Conservation (phyloP, 2,113 vertebrate genomes). For the Leptocoma aspasia region DNA sequence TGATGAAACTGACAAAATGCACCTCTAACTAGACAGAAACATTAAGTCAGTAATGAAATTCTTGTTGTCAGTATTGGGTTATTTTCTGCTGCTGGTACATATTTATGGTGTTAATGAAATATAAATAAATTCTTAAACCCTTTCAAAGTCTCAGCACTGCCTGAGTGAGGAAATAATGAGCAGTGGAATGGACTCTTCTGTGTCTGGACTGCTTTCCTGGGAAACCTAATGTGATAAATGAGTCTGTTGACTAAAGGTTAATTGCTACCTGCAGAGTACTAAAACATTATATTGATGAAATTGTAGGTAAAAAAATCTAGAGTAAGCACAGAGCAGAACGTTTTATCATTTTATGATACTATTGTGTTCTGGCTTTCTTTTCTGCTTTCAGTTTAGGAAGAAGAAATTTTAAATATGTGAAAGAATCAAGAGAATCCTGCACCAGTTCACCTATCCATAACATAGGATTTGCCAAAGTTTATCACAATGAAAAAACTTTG, state of each 20-base stretch:
- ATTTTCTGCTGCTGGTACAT: not conserved
- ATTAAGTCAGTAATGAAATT: not conserved
- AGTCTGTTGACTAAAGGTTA: not conserved
- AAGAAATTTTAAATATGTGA: not conserved
- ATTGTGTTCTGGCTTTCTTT: not conserved
- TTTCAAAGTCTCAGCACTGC: not conserved
- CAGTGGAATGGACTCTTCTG: not conserved
- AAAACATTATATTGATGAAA: not conserved
- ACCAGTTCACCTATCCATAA: not conserved
- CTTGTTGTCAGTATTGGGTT: not conserved
- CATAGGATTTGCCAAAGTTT: not conserved
- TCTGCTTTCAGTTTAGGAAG: not conserved
- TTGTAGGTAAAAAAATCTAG: not conserved
- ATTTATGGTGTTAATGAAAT: not conserved
- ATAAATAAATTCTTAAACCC: not conserved
- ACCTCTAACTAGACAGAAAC: not conserved
- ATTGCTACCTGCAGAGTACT: not conserved
- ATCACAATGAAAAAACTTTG: not conserved
- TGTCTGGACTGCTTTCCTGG: not conserved
- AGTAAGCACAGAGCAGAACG: not conserved
- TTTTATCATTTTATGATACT: not conserved
- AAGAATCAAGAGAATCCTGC: not conserved
- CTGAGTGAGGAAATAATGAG: not conserved
- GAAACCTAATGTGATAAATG: constrained; percentile 4
- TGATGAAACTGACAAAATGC: not conserved